Base-by-base conservation (phyloP, 2,888 invertebrate genomes). In the Rotaria socialis region DNA sequence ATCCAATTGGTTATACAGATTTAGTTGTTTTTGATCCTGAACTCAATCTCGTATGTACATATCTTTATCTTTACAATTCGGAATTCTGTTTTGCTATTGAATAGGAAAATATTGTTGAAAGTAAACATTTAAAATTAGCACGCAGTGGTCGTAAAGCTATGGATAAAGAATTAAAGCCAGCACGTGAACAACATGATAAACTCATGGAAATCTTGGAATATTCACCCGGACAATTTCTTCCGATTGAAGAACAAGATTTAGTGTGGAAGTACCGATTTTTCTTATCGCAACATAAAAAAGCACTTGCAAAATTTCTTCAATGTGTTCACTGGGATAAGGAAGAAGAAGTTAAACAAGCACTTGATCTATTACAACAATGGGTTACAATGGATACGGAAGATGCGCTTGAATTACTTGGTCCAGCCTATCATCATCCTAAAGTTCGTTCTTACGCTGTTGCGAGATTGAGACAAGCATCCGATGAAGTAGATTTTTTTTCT, bases 181-280 rank as follows among this genome's bases (percentile, higher is more conserved):
- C 80, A 95, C 88, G 95, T 96, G 0, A 93, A 93, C 86, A 95
- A 95, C 88, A 93, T 97, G 3, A 97, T 47, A 43, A 98, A 91
- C 94, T 94, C 89, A 93, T 99, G 80, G 11, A 47, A 47, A 86
- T 86, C 2, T n/a, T 86, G n/a, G 74, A 52, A 24, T 86, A 86
- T 86, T 85, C 86, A 43, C 50, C 85, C 2, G 85, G 67, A 35
- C 50, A 85, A 41, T 75, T 50, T 43, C 56, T 87, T 19, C 58
- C 52, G 22, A 50, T 95, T 85, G 97, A 96, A 90, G 96, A 98
- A 90, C 95, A 97, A 92, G 99, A 99, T 93, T 92, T 97, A 87
- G 94, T 99, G 47, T 99, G 98, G 98, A 97, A 96, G 91, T 99
- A 95, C 91, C 93, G 97, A 75, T 97, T 96, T 91, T 97, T 97